These are phyloP conservation scores for Ctenicera cuprea DNA, from an alignment of 2,888 invertebrate genomes.

Conservation along the genomic window DNA sequence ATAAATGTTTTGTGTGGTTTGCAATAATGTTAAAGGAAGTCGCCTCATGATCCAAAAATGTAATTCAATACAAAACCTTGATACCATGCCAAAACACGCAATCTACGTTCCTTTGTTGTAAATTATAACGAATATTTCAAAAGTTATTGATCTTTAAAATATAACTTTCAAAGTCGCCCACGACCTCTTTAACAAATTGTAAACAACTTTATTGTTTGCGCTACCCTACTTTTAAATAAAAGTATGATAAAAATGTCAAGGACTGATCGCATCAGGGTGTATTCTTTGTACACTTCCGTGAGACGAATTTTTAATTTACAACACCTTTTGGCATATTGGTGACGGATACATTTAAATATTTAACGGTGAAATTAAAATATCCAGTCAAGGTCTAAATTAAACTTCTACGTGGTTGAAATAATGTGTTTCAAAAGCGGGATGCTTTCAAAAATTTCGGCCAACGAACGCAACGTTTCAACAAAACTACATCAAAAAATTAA, in stretches of 20 bases:
- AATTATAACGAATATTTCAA: neutral
- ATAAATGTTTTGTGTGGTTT: neutral
- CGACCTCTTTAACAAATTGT: conserved; percentile 6
- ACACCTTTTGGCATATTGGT: too few relatives aligned
- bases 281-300: too few relatives aligned
- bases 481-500: too few relatives aligned
- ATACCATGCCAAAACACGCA: too few relatives aligned
- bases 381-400: too few relatives aligned
- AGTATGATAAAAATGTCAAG: conserved; percentile 5
- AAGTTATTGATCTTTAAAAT: conserved; percentile 4
- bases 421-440: too few relatives aligned
- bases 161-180: conserved; percentile 12
- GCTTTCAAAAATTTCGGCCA: too few relatives aligned
- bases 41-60: neutral
- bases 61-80: conserved; percentile 6
- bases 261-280: neutral
- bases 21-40: neutral
- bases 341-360: too few relatives aligned
- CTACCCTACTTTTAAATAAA: conserved; percentile 4
- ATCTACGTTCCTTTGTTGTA: neutral
- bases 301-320: too few relatives aligned
- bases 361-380: too few relatives aligned
- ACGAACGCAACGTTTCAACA: too few relatives aligned
- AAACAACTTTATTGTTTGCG: conserved; percentile 13
- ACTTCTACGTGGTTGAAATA: too few relatives aligned